phyloP scores from a whole-genome alignment of 2,797 vertebrate species.

The Oreochromis grahami region DNA sequence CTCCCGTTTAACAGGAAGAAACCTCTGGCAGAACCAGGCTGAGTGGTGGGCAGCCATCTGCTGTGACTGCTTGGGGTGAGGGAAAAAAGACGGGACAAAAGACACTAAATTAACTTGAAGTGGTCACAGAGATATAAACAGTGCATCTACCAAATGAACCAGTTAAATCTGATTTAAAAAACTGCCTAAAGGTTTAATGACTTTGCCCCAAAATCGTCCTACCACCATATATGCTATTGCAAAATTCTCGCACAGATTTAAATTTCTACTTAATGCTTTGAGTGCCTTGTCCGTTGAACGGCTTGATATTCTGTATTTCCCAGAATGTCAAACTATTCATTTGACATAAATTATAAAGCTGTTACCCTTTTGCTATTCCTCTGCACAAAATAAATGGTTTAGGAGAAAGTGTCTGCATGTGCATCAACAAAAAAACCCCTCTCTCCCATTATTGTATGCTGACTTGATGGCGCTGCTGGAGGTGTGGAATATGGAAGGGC shows the following conservation, averaged over 20 bases:
- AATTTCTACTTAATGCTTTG: neutral
- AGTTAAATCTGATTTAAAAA: neutral
- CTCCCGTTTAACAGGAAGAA: neutral
- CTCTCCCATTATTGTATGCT: conserved; percentile 24
- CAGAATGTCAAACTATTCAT: neutral
- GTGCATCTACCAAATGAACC: neutral
- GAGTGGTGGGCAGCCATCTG: neutral
- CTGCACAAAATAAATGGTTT: neutral
- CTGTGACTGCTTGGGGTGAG: neutral
- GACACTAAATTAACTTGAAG: neutral
- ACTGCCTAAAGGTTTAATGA: neutral
- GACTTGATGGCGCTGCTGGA: conserved; percentile 30
- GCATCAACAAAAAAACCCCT: neutral
- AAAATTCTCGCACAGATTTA: neutral
- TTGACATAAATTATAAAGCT: neutral
- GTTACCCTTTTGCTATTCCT: neutral
- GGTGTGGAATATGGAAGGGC: conserved; percentile 51
- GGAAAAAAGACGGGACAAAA: neutral
- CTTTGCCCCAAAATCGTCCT: neutral
- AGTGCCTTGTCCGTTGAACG: neutral
- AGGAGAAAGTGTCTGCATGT: neutral
- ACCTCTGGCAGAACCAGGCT: neutral
- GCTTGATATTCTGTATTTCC: neutral
- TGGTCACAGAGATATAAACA: neutral
- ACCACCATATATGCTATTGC: neutral